Conservation (phyloP, 64 coral and sea anemone genomes). For the Pachyseris speciosa region DNA sequence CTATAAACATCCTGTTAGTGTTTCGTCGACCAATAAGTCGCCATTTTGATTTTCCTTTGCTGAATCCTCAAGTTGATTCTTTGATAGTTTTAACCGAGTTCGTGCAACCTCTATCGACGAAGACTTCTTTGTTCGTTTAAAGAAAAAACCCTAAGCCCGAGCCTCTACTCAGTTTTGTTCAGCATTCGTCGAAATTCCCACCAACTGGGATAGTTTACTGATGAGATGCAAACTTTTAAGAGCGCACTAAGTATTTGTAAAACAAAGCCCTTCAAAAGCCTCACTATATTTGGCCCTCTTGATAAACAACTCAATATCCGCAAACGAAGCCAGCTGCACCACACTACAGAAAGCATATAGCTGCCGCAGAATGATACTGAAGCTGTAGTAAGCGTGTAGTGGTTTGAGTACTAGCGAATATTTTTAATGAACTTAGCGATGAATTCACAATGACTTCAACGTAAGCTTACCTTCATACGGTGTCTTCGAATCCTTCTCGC, state of each 20-base stretch:
- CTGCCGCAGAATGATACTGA: no score
- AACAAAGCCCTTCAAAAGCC: conserved; percentile 1
- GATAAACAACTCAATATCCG: not conserved
- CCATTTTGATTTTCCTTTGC: conserved; percentile 24
- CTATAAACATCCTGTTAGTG: not conserved
- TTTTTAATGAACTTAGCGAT: not conserved
- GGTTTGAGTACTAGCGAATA: not conserved
- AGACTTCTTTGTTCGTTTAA: no score
- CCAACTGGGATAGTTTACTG: not conserved
- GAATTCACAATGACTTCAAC: not conserved
- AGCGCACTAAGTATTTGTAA: not conserved
- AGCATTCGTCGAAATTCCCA: not conserved
- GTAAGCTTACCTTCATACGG: conserved; percentile 16
- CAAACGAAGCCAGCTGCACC: not conserved
- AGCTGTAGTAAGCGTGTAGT: no score
- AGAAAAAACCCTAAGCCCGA: not conserved
- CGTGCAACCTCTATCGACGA: no score
- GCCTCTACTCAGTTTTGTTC: not conserved
- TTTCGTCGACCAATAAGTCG: not conserved
- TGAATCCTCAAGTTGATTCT: no score
- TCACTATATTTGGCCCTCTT: not conserved
- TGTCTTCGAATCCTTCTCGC: not conserved
- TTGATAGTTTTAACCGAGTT: no score
- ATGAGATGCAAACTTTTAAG: not conserved
- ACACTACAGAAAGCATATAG: not conserved